Conservation (phyloP, 2,888 invertebrate species). For the Eretmocerus hayati region DNA sequence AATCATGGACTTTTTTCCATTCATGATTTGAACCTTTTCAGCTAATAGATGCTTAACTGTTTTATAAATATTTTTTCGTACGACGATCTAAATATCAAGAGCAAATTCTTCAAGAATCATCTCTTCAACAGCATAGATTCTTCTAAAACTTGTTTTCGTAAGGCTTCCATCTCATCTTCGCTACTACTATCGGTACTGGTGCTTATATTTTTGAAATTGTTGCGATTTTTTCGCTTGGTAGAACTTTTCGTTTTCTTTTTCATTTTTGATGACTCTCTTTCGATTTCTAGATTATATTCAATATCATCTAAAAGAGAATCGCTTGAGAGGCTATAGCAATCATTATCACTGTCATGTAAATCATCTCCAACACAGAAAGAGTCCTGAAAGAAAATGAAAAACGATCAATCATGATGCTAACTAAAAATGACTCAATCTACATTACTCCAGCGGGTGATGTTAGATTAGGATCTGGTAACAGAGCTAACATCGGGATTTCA, state of each 20-base stretch:
- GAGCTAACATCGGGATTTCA: too few relatives aligned
- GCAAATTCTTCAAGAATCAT: too few relatives aligned
- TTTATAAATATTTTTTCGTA: too few relatives aligned
- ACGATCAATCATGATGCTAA: too few relatives aligned
- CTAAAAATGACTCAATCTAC: too few relatives aligned
- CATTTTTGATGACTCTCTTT: conserved; percentile 25
- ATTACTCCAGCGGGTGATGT: too few relatives aligned
- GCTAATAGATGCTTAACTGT: too few relatives aligned
- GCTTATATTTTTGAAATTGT: conserved; percentile 7
- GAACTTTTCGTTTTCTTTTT: conserved; percentile 10
- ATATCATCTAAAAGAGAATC: conserved; percentile 27
- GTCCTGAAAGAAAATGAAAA: conserved; percentile 28
- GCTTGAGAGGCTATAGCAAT: conserved; percentile 9
- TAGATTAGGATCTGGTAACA: too few relatives aligned
- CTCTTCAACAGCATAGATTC: conserved; percentile 28
- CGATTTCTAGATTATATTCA: conserved; percentile 23
- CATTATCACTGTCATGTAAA: conserved; percentile 16
- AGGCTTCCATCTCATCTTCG: conserved; percentile 35
- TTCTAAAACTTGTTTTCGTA: conserved; percentile 31
- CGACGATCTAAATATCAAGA: too few relatives aligned
- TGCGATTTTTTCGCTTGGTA: conserved; percentile 5
- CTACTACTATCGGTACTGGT: conserved; percentile 26
- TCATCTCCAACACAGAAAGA: conserved; percentile 35
- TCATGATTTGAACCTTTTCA: too few relatives aligned
- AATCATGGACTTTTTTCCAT: too few relatives aligned